Evolutionary conservation across 1,140 invertebrate genomes (phyloP).

Genomic region (Aradophagus sp.): DNA sequence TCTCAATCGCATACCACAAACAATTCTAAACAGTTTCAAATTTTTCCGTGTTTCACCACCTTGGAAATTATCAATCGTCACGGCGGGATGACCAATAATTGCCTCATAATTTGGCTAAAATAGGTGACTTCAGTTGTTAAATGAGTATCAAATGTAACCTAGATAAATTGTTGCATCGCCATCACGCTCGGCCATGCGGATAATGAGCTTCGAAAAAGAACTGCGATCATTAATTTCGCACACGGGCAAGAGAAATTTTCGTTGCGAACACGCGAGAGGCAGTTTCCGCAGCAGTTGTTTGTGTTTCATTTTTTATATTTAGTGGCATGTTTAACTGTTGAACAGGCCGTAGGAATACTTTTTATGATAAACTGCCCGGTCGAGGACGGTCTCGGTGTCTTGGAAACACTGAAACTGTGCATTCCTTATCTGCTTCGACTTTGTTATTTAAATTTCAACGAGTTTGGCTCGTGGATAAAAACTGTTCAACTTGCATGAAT

Average conservation of each 20-base stretch:
- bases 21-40: too few relatives aligned
- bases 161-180: too few relatives aligned
- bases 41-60: too few relatives aligned
- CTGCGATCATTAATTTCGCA: neutral
- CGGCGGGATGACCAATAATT: too few relatives aligned
- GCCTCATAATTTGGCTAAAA: too few relatives aligned
- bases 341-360: slow-evolving; percentile 11
- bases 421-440: slow-evolving; percentile 55
- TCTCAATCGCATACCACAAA: too few relatives aligned
- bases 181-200: neutral
- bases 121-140: too few relatives aligned
- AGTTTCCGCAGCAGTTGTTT: slow-evolving; percentile 14
- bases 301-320: slow-evolving; percentile 15
- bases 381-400: slow-evolving; percentile 27
- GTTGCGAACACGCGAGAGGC: slow-evolving; percentile 1
- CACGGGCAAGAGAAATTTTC: neutral
- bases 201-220: slow-evolving; percentile 2
- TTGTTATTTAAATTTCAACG: slow-evolving; percentile 65
- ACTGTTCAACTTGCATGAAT: slow-evolving; percentile 64
- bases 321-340: slow-evolving; percentile 18
- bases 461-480: slow-evolving; percentile 61
- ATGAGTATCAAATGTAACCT: too few relatives aligned
- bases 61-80: too few relatives aligned
- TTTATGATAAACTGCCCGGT: slow-evolving; percentile 19
- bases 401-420: slow-evolving; percentile 33